These are phyloP conservation scores for Linnaemya tessellans DNA, from an alignment of 2,888 invertebrate genomes.

Conservation along the genomic window DNA sequence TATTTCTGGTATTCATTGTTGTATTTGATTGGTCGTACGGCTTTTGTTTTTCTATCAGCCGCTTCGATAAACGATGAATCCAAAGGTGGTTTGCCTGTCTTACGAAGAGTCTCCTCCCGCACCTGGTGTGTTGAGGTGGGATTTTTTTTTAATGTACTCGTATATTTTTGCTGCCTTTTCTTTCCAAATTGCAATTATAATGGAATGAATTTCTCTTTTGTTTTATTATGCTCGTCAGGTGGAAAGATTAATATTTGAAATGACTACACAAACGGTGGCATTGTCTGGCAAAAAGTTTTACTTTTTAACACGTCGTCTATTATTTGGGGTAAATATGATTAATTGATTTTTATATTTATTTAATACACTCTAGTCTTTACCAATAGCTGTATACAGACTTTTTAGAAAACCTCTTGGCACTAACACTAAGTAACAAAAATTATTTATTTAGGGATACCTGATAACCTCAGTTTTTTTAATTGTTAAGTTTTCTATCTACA, in stretches of 20 bases:
- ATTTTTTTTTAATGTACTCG: background rate
- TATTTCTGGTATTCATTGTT: constrained; percentile 85
- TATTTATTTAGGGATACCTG: too few species aligned
- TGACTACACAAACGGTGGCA: constrained; percentile 85
- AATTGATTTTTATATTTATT: background rate
- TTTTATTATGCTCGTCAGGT: constrained; percentile 81
- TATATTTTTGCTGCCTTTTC: background rate
- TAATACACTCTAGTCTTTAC: too few species aligned
- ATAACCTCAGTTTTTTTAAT: too few species aligned
- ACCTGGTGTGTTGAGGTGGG: constrained; percentile 81
- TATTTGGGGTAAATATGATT: constrained; percentile 84
- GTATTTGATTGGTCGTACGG: constrained; percentile 84
- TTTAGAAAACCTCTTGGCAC: too few species aligned
- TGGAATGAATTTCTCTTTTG: constrained; percentile 3
- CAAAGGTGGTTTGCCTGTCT: constrained; percentile 83
- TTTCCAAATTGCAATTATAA: background rate
- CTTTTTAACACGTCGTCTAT: constrained; percentile 85
- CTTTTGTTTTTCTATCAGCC: constrained; percentile 85
- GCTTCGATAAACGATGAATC: constrained; percentile 85
- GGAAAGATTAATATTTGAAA: constrained; percentile 85
- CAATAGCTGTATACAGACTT: too few species aligned
- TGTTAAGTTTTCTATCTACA: too few species aligned
- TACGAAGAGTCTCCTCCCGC: constrained; percentile 81
- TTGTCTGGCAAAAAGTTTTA: constrained; percentile 87
- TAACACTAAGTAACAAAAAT: too few species aligned